These are phyloP conservation scores for Copidosoma floridanum DNA, from an alignment of 1,140 invertebrate species.

Conservation along the genomic window DNA sequence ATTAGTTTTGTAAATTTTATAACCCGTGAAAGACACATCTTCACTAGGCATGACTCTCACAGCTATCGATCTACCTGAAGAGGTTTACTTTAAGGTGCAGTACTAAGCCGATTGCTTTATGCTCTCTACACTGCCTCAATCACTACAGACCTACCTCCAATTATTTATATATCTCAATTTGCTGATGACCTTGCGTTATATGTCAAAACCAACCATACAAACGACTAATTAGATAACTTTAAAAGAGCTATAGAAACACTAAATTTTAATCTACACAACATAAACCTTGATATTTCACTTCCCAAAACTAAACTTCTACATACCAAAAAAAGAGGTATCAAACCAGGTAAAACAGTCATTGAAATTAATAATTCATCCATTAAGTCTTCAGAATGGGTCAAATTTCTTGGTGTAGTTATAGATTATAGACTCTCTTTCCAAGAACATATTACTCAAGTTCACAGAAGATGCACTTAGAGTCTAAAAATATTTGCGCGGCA, in stretches of 20 bases:
- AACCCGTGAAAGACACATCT: not conserved
- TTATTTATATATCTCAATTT: not conserved
- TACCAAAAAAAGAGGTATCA: slow-evolving; percentile 20
- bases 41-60: not conserved
- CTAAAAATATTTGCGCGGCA: slow-evolving; percentile 7
- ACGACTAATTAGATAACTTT: not conserved
- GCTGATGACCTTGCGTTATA: not conserved
- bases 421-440: not conserved
- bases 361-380: not conserved
- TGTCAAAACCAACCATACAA: not conserved
- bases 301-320: slow-evolving; percentile 13
- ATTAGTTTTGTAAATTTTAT: slow-evolving; percentile 3
- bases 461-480: not conserved
- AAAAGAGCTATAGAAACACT: slow-evolving; percentile 14
- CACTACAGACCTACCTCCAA: not conserved
- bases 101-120: not conserved
- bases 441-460: not conserved
- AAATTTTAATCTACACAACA: not conserved
- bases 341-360: not conserved
- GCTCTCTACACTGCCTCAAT: not conserved
- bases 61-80: not conserved
- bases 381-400: not conserved
- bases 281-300: slow-evolving; percentile 16
- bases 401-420: not conserved
- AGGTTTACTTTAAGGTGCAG: not conserved